phyloP scores from a whole-genome alignment of 1,140 invertebrate genomes.

The Ectropis grisescens region DNA sequence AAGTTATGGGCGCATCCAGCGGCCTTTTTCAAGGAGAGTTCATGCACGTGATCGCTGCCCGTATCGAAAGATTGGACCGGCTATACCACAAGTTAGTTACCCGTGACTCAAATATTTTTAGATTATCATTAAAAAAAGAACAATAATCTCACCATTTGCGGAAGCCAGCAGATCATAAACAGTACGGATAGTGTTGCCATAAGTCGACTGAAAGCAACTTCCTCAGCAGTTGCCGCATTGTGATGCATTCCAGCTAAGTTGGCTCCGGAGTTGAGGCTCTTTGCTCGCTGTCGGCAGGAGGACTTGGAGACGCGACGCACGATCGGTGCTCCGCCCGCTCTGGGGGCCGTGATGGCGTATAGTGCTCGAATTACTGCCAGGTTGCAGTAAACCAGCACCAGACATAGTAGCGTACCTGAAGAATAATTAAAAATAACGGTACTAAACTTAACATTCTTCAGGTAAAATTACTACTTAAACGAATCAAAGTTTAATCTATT shows the following conservation, averaged over 20 bases:
- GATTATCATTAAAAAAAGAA: no score
- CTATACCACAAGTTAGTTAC: no score
- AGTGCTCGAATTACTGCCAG: conserved; percentile 83
- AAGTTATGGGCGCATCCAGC: no score
- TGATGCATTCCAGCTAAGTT: conserved; percentile 23
- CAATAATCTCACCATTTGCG: conserved; percentile 89
- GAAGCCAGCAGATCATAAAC: conserved; percentile 88
- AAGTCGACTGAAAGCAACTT: conserved; percentile 85
- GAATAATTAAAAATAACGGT: no score
- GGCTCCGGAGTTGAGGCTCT: conserved; percentile 15
- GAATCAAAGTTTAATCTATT: no score
- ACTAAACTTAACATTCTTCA: no score
- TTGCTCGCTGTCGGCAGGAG: conserved; percentile 49
- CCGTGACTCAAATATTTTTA: no score
- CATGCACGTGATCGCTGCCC: no score
- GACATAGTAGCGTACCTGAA: conserved; percentile 79
- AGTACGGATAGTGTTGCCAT: conserved; percentile 87
- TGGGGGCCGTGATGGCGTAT: conserved; percentile 72
- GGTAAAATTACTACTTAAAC: no score
- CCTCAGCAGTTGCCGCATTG: conserved; percentile 78
- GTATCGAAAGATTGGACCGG: no score
- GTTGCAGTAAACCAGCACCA: conserved; percentile 86
- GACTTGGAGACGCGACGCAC: conserved; percentile 70
- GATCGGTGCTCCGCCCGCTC: conserved; percentile 51
- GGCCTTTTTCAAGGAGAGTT: no score